These are phyloP conservation scores for Otolemur garnettii DNA, from an alignment of 2,113 vertebrate species.

Conservation along the genomic window DNA sequence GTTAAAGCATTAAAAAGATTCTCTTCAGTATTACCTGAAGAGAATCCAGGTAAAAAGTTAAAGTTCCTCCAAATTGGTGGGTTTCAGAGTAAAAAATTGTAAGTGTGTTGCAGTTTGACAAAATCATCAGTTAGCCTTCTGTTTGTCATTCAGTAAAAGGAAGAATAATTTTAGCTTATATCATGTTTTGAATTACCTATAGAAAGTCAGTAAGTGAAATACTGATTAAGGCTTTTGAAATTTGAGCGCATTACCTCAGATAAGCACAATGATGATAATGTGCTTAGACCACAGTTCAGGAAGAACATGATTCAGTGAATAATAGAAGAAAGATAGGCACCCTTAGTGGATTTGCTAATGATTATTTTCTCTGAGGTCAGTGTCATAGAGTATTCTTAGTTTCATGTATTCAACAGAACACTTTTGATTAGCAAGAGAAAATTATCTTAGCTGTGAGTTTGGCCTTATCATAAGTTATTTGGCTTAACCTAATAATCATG, in stretches of 20 bases:
- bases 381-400: background rate
- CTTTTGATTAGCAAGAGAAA: slow-evolving; percentile 56
- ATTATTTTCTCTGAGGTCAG: slow-evolving; percentile 28
- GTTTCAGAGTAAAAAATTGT: slow-evolving; percentile 44
- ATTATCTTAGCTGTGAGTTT: slow-evolving; percentile 34
- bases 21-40: too few relatives aligned
- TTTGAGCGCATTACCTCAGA: background rate
- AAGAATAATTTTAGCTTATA: slow-evolving; percentile 4
- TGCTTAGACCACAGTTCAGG: background rate
- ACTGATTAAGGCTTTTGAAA: slow-evolving; percentile 60
- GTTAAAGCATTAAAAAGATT: background rate
- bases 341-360: background rate
- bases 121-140: slow-evolving; percentile 40
- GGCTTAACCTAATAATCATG: slow-evolving; percentile 53
- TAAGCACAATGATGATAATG: background rate
- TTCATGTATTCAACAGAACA: slow-evolving; percentile 14
- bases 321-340: background rate
- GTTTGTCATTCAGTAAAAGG: slow-evolving; percentile 52
- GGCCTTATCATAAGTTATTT: slow-evolving; percentile 62
- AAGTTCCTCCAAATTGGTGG: background rate
- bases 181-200: slow-evolving; percentile 23
- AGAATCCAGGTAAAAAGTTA: too few relatives aligned
- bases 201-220: slow-evolving; percentile 37
- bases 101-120: slow-evolving; percentile 13
- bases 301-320: slow-evolving; percentile 3